These are phyloP conservation scores for Chloromyia formosa DNA, from an alignment of 2,888 invertebrate genomes.

Conservation along the genomic window DNA sequence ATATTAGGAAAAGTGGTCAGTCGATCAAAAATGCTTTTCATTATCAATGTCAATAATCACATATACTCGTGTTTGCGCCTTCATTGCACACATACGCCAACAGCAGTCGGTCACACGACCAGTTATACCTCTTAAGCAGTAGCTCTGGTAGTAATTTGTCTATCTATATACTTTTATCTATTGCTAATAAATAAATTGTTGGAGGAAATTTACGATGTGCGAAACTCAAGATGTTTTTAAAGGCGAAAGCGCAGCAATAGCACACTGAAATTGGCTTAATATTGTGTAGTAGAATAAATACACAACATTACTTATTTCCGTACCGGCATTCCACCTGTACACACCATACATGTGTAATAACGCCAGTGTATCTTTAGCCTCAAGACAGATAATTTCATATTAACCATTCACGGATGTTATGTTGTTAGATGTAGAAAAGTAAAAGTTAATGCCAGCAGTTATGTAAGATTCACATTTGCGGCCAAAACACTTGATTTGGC, in stretches of 20 bases:
- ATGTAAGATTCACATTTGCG: too few species aligned
- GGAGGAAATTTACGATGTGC: not conserved
- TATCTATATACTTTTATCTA: not conserved
- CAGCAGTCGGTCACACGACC: not conserved
- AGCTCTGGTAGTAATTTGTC: not conserved
- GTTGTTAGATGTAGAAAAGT: too few species aligned
- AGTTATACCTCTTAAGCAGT: not conserved
- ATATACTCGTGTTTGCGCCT: not conserved
- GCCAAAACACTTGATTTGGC: too few species aligned
- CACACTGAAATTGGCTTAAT: not conserved
- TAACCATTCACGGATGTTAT: too few species aligned
- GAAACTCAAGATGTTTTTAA: not conserved
- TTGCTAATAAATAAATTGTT: not conserved
- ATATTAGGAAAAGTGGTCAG: constrained; percentile 35
- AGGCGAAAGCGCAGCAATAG: not conserved
- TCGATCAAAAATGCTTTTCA: constrained; percentile 38
- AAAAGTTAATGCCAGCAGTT: too few species aligned
- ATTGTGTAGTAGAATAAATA: not conserved
- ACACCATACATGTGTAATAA: too few species aligned
- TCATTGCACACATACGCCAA: not conserved
- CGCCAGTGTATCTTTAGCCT: too few species aligned
- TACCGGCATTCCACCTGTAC: too few species aligned
- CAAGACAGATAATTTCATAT: too few species aligned
- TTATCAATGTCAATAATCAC: constrained; percentile 29
- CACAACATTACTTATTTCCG: too few species aligned